These are phyloP conservation scores for Sphinx pinastri DNA, from an alignment of 2,888 invertebrate genomes.

Conservation along the genomic window DNA sequence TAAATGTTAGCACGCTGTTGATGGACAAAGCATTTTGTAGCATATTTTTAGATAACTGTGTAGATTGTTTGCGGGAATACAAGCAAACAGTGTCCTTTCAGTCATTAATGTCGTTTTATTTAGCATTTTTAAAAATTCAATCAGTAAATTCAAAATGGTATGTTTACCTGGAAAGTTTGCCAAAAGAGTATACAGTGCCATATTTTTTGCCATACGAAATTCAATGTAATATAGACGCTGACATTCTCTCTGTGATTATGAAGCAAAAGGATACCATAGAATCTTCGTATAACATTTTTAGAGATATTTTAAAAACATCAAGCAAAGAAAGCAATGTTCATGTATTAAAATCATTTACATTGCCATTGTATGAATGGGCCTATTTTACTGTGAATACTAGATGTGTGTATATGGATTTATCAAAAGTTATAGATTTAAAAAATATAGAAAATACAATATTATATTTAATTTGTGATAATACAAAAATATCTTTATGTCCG, in stretches of 20 bases:
- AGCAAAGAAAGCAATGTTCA: constrained; percentile 70
- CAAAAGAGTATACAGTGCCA: constrained; percentile 86
- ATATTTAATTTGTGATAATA: constrained; percentile 81
- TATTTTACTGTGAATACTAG: constrained; percentile 94
- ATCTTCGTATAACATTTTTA: constrained; percentile 72
- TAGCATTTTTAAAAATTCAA: constrained; percentile 87
- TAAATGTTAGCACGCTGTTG: constrained; percentile 84
- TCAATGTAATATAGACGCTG: constrained; percentile 81
- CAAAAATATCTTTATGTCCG: constrained; percentile 91
- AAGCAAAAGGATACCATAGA: constrained; percentile 80
- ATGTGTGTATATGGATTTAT: constrained; percentile 88
- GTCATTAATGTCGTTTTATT: constrained; percentile 88
- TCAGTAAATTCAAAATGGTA: constrained; percentile 82
- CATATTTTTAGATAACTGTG: constrained; percentile 67
- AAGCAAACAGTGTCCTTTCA: constrained; percentile 84
- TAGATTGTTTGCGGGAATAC: constrained; percentile 72
- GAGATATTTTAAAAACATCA: constrained; percentile 67
- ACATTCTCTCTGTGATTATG: constrained; percentile 79
- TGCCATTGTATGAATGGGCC: constrained; percentile 88
- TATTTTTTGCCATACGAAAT: constrained; percentile 86
- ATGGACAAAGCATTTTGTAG: constrained; percentile 80
- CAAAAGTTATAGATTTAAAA: constrained; percentile 70
- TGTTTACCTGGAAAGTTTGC: constrained; percentile 88
- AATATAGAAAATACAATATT: constrained; percentile 68
- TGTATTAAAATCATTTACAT: constrained; percentile 64